A percentile compares a stretch with the other conserved stretches of the same genome.
Conservation (phyloP, 2,797 vertebrate species). For the Anniella stebbinsi region DNA sequence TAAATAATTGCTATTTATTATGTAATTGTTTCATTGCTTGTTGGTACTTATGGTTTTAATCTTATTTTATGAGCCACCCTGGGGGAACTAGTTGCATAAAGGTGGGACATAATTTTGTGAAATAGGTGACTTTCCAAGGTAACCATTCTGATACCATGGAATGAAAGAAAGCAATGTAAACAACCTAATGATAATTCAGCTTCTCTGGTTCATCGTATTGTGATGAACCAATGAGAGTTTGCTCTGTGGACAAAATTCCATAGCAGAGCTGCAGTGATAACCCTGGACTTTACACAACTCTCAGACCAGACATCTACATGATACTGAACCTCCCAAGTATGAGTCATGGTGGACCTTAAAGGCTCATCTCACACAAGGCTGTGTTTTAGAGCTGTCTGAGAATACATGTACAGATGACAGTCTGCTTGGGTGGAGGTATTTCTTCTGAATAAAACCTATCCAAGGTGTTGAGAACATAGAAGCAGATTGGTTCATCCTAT, state of each 20-base stretch:
- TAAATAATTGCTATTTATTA: neutral
- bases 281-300: neutral
- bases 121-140: neutral
- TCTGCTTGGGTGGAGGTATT: neutral
- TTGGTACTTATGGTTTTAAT: neutral
- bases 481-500: neutral
- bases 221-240: neutral
- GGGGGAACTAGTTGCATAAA: neutral
- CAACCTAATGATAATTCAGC: neutral
- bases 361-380: neutral
- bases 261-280: neutral
- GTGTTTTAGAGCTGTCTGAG: no score
- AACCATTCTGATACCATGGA: neutral
- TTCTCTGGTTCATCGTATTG: neutral
- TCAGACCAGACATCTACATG: neutral
- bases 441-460: neutral
- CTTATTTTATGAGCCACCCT: neutral
- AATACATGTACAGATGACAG: neutral
- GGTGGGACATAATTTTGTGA: neutral
- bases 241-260: neutral
- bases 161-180: neutral
- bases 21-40: neutral
- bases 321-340: neutral
- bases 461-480: neutral
- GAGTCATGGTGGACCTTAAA: neutral